These are phyloP conservation scores for Apeira syringaria DNA, from an alignment of 2,888 invertebrate species.

Conservation along the genomic window DNA sequence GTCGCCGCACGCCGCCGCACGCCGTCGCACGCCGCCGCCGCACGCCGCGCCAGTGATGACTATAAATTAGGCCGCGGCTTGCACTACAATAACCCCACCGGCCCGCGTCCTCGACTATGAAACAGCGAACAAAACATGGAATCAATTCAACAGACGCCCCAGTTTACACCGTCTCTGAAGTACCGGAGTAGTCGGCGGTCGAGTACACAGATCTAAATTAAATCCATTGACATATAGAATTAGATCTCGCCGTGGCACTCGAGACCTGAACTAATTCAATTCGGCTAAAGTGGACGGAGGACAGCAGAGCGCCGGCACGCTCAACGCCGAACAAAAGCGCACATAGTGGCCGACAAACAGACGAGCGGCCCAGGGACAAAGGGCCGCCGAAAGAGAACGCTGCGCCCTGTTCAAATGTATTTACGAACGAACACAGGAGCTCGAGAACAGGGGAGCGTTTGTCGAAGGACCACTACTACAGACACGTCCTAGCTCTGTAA, in stretches of 20 bases:
- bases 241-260: constrained; percentile 52
- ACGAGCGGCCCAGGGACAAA: constrained; percentile 52
- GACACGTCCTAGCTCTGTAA: too few relatives aligned
- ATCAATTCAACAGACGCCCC: constrained; percentile 32
- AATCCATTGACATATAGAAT: constrained; percentile 69
- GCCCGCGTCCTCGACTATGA: constrained; percentile 44
- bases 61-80: constrained; percentile 39
- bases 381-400: constrained; percentile 41
- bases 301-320: constrained; percentile 39
- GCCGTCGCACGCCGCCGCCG: constrained; percentile 1
- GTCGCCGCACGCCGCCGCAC: constrained; percentile 5
- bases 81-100: constrained; percentile 37
- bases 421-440: constrained; percentile 41
- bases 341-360: constrained; percentile 48
- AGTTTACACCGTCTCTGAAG: constrained; percentile 6
- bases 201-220: constrained; percentile 59
- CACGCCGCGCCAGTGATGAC: constrained; percentile 6
- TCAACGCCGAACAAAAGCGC: constrained; percentile 54
- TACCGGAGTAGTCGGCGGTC: constrained; percentile 5
- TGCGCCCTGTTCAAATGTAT: constrained; percentile 49
- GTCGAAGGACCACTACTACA: constrained; percentile 39
- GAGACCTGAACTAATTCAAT: constrained; percentile 62
- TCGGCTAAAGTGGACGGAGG: constrained; percentile 56
- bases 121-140: constrained; percentile 42
- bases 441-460: constrained; percentile 43